Evolutionary conservation across 2,113 vertebrate species (phyloP), one percentile per base, ranked within the genome.

Genomic region (Argyrosomus japonicus): DNA sequence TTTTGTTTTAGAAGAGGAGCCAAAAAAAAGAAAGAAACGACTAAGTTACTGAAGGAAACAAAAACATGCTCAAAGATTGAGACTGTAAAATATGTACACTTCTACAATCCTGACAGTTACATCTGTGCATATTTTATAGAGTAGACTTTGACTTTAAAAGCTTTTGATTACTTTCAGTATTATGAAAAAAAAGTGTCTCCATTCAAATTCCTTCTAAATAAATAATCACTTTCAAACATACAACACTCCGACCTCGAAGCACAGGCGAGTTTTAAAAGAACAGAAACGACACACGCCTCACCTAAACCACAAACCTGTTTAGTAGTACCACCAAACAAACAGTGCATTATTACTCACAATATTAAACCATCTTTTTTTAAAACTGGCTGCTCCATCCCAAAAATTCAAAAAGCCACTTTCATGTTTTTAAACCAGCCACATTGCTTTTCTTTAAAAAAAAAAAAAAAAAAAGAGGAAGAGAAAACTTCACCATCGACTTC

Each of bases 71-170:
- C 48, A 54, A 57, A 85, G 70, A 43, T 58, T 81, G 63, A 83
- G 76, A 89, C 84, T 77, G 78, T 87, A 82, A 85, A 84, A 79
- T 89, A 80, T 92, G 70, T 92, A 90, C 91, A 93, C 53, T 6
- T 80, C 81, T 85, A 81, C 78, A 79, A 79, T 75, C 83, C 68
- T 56, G 45, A 86, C 78, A 61, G 8, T 58, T 62, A 43, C 25
- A 50, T 70, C 69, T 45, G 79, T 82, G 84, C 83, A 86, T 77
- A 45, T 77, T 72, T 74, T 36, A 23, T 47, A 68, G 25, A 84
- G 65, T 36, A 77, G 65, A 67, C 64, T 48, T 68, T 1, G 3
- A 84, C 29, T 17, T 79, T 62, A 75, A 80, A 88, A 85, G 68
- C 71, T 76, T 69, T 64, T 60, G 50, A 79, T 70, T 60, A 71